Conservation (phyloP, 2,888 invertebrate genomes). For the Pheosia tremula region DNA sequence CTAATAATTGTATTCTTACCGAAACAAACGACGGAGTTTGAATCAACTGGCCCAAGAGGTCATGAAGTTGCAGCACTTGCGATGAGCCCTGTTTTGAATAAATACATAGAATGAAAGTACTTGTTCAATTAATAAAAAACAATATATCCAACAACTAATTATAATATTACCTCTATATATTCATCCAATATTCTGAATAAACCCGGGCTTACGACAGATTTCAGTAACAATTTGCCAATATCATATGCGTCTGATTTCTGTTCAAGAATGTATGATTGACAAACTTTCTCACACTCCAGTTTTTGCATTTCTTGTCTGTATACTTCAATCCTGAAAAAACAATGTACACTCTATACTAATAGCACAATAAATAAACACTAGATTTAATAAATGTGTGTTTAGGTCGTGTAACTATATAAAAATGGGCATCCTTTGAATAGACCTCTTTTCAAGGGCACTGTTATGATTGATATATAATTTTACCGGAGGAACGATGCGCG, state of each 20-base stretch:
- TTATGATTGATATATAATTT: background rate
- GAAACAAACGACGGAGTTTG: slow-evolving; percentile 25
- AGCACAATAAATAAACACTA: slow-evolving; percentile 3
- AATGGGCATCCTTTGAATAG: slow-evolving; percentile 10
- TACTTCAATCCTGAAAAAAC: slow-evolving; percentile 52
- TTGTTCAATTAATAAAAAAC: background rate
- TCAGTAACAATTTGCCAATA: slow-evolving; percentile 20
- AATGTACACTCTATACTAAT: slow-evolving; percentile 2
- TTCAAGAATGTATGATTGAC: slow-evolving; percentile 36
- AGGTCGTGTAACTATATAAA: slow-evolving; percentile 22
- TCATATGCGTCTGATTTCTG: slow-evolving; percentile 48
- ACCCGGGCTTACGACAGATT: slow-evolving; percentile 22
- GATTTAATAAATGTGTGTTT: background rate
- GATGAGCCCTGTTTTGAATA: slow-evolving; percentile 27
- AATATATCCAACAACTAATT: background rate
- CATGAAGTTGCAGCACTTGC: slow-evolving; percentile 24
- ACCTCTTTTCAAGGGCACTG: slow-evolving; percentile 10
- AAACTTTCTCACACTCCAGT: slow-evolving; percentile 49
- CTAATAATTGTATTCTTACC: slow-evolving; percentile 28
- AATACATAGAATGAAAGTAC: too few species aligned
- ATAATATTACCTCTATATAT: slow-evolving; percentile 47
- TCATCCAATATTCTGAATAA: slow-evolving; percentile 47
- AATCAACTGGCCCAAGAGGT: slow-evolving; percentile 27
- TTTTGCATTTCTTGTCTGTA: slow-evolving; percentile 45
- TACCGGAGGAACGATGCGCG: background rate